These are phyloP conservation scores for Albula goreensis DNA, from an alignment of 2,113 vertebrate genomes.

Conservation along the genomic window DNA sequence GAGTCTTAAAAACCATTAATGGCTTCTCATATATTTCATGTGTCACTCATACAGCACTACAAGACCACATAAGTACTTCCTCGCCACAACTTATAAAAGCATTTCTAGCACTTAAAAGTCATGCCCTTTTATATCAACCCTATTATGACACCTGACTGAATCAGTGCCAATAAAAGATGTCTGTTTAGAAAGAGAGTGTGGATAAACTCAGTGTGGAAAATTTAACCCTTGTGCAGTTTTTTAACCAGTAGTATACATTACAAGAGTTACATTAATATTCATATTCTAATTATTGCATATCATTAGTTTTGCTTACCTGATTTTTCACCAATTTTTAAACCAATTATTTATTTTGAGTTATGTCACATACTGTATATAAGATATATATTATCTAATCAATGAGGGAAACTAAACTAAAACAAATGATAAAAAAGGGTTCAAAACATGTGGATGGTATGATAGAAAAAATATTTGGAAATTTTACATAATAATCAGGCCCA, in stretches of 20 bases:
- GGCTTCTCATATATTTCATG: background rate
- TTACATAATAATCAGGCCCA: too few species aligned
- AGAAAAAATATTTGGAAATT: too few species aligned
- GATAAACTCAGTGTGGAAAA: slow-evolving; percentile 12
- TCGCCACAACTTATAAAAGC: background rate
- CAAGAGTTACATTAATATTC: slow-evolving; percentile 27
- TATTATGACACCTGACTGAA: background rate
- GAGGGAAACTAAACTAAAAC: too few species aligned
- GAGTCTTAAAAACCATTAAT: too few species aligned
- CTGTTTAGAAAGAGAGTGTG: slow-evolving; percentile 6
- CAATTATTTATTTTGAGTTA: too few species aligned
- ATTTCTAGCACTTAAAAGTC: background rate
- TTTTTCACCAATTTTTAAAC: background rate
- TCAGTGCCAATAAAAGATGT: background rate
- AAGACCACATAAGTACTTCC: background rate
- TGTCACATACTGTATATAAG: too few species aligned
- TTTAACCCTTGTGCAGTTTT: too few species aligned
- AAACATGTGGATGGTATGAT: too few species aligned
- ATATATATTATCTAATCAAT: too few species aligned
- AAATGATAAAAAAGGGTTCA: too few species aligned
- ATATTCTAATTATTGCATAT: too few species aligned
- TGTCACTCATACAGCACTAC: background rate
- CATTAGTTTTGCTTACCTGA: too few species aligned
- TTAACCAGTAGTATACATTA: slow-evolving; percentile 6
- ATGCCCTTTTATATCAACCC: background rate